Base-by-base conservation (phyloP, 2,113 vertebrate genomes). In the Scortum barcoo region DNA sequence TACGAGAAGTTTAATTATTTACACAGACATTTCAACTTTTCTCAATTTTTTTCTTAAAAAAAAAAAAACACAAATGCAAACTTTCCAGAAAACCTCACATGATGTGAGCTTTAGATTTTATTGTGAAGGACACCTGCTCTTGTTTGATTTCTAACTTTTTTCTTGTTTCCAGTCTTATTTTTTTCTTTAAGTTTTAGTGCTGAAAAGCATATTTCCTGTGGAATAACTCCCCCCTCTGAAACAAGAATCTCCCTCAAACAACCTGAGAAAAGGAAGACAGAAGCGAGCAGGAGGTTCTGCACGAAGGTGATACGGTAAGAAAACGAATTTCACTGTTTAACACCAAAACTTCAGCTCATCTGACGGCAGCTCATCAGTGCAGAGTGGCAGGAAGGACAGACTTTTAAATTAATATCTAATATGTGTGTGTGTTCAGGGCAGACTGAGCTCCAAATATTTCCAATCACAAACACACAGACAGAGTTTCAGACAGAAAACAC, bases 131-230 rank as follows among this genome's bases (percentile, higher is more conserved):
- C 16, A 69, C 1, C 28, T 48, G 9, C 3, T 54, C 3, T 22
- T 8, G 30, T 33, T 57, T n/a, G 0, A 63, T 54, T 60, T 53
- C 1, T 10, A 38, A n/a, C 1, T 20, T 80, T 28, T 61, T 19
- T 54, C 17, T 46, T 30, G 17, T 42, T 78, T 61, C 17, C 20
- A 14, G 51, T 11, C 28, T n/a, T 50, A 70, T 33, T 30, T 56
- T 70, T 76, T 53, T 68, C 22, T 73, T 44, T 2, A 65, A 40
- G 33, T 72, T 75, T 13, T 54, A 69, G 28, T 56, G 71, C 63
- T 5, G 14, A 83, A 88, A 87, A 72, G 0, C 48, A 72, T 79
- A 81, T 90, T 92, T 92, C 89, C 89, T 92, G 86, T 90, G 73
- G 71, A 86, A 86, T 80, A 86, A 84, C 79, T 51, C 79, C 79